These are phyloP conservation scores for Myrmecobius fasciatus DNA, from an alignment of 2,113 vertebrate species.

Conservation along the genomic window DNA sequence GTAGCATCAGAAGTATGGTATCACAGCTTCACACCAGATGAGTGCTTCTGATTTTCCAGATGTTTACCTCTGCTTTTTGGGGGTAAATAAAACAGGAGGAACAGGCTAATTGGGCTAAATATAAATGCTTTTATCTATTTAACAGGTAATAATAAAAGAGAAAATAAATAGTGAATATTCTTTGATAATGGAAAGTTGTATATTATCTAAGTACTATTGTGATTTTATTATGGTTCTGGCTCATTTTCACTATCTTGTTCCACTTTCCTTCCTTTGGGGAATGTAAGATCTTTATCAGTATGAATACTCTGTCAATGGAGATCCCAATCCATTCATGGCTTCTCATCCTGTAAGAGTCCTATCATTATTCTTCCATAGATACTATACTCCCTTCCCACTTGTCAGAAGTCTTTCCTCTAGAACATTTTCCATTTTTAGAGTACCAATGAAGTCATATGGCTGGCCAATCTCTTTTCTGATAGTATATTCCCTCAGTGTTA, in stretches of 20 bases:
- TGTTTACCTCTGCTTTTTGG: neutral
- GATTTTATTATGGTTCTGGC: neutral
- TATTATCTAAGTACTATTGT: neutral
- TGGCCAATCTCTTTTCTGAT: neutral
- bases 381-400: neutral
- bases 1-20: neutral
- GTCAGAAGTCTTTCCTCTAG: neutral
- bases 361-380: neutral
- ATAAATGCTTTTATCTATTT: neutral
- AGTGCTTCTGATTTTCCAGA: neutral
- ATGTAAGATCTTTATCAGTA: neutral
- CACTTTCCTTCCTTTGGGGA: neutral
- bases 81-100: neutral
- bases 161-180: neutral
- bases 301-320: neutral
- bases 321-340: neutral
- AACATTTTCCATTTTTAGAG: neutral
- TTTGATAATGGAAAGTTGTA: constrained; percentile 14
- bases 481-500: neutral
- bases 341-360: neutral
- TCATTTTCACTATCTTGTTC: neutral
- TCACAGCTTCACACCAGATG: neutral
- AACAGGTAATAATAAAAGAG: neutral
- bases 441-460: neutral
- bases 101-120: neutral